Evolutionary conservation across 2,113 vertebrate species (phyloP), one percentile per base, ranked within the genome.

Genomic region (Hippocampus guttulatus): DNA sequence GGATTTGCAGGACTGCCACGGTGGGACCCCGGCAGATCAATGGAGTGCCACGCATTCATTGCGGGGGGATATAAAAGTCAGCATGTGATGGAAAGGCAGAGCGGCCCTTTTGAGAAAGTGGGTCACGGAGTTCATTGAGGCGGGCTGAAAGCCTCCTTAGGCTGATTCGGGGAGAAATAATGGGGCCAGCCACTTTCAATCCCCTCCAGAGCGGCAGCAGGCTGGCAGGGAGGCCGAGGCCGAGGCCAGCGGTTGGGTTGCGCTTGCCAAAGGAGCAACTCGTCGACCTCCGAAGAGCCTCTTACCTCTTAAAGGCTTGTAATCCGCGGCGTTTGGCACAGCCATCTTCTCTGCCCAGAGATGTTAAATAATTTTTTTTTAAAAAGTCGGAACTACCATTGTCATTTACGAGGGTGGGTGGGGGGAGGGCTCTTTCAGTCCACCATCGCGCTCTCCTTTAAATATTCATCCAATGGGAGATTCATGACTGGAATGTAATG

Each of bases 111-210:
- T 25, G 70, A 71, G 73, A 75, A 89, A 85, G 77, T 85, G 85
- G 85, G 87, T 86, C 85, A 89, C 68, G 27, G 61, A 75, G 73
- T 72, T 81, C 71, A 78, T n/a, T 77, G 80, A 83, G 79, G 65
- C 70, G 1, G 70, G 25, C 76, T 86, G 78, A 87, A 85, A 73
- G 77, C 79, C 51, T 87, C 82, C 83, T 85, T 76, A 81, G 86
- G 80, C 84, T 88, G 88, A 89, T 88, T 84, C 81, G 81, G 81
- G 88, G 81, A 80, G 86, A 85, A 87, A 87, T 85, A 89, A 88
- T 87, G 83, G 81, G 88, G 84, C 78, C 88, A 89, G 70, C 58
- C 41, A 68, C 81, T 80, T 74, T 51, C 78, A 84, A 84, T 81
- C 77, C 84, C 79, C 79, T 80, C 75, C 45, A 79, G 74, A 85